Percentiles rank a stretch among this genome's conserved stretches.
phyloP scores from a whole-genome alignment of 35 echinoderm and acorn worm genomes.

The Apostichopus californicus region DNA sequence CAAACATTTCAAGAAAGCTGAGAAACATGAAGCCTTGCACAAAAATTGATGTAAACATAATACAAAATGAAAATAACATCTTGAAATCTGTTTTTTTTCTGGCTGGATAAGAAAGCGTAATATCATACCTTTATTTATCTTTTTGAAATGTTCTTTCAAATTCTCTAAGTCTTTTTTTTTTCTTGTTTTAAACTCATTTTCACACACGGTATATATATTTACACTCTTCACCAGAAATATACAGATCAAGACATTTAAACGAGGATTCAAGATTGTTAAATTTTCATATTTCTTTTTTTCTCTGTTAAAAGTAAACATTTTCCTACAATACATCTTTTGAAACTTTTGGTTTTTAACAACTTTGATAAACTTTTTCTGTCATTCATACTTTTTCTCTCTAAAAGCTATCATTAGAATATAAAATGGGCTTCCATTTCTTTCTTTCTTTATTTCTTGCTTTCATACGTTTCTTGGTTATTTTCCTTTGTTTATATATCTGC shows the following conservation, averaged over 20 bases:
- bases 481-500: constrained; percentile 20
- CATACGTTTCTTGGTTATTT: constrained; percentile 29
- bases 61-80: constrained; percentile 40
- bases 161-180: constrained; percentile 40
- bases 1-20: constrained; percentile 57
- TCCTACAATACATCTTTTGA: constrained; percentile 54
- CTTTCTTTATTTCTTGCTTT: neutral
- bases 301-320: constrained; percentile 53
- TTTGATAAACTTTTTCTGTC: constrained; percentile 43
- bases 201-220: constrained; percentile 70
- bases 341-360: constrained; percentile 28
- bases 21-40: constrained; percentile 44
- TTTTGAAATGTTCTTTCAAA: neutral
- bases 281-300: constrained; percentile 25
- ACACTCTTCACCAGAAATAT: constrained; percentile 86
- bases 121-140: constrained; percentile 32
- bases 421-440: constrained; percentile 31
- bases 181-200: constrained; percentile 65
- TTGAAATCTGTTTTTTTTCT: constrained; percentile 52
- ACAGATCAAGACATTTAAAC: constrained; percentile 71
- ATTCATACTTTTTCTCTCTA: constrained; percentile 47
- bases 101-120: constrained; percentile 26
- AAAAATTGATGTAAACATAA: constrained; percentile 46
- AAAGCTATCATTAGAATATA: constrained; percentile 46
- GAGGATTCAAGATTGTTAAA: constrained; percentile 58